Evolutionary conservation across 2,797 vertebrate species (phyloP), one percentile per base, ranked within the genome.

Genomic region (Cossypha dichroa): DNA sequence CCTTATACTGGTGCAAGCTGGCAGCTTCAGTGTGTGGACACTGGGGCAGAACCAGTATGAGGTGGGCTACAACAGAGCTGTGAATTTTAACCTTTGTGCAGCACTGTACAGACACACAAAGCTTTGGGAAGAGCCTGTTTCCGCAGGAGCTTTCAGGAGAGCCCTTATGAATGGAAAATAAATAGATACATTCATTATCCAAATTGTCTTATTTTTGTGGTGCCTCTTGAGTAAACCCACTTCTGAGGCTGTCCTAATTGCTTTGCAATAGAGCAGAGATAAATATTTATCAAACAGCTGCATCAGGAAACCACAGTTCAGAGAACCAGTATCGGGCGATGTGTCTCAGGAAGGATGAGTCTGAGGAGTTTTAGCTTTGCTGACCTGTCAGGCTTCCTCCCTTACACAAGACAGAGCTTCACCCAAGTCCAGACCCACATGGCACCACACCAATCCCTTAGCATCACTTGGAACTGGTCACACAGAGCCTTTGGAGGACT

Each of bases 211-310:
- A 82, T 89, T 94, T 96, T 63, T 92, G 78, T 92, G 94, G 74
- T 93, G 94, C 77, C 86, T 96, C 95, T 97, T 89, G 83, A 92
- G 81, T 70, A 95, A 94, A 91, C 63, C 93, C 95, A 96, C 93
- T 96, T 96, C 94, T 94, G 88, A 95, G 67, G 72, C 88, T 10
- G 45, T 70, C 84, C 89, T 95, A 95, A 94, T 95, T 95, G 88
- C 88, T 96, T 89, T 64, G 92, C 84, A 96, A 92, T 92, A 87
- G 72, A 94, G 81, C 88, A 80, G 88, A 96, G 95, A 96, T 93
- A 97, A 96, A 95, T 96, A 96, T 96, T 96, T 96, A 95, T 96
- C 94, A 92, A 95, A 87, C 38, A 85, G 72, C 86, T 96, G 92
- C 93, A 92, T 95, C 94, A 96, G 95, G 94, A 96, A 97, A 97